Percentiles rank a stretch among this genome's conserved stretches.
phyloP scores from a whole-genome alignment of 2,113 vertebrate species.

The Corvus moneduloides region DNA sequence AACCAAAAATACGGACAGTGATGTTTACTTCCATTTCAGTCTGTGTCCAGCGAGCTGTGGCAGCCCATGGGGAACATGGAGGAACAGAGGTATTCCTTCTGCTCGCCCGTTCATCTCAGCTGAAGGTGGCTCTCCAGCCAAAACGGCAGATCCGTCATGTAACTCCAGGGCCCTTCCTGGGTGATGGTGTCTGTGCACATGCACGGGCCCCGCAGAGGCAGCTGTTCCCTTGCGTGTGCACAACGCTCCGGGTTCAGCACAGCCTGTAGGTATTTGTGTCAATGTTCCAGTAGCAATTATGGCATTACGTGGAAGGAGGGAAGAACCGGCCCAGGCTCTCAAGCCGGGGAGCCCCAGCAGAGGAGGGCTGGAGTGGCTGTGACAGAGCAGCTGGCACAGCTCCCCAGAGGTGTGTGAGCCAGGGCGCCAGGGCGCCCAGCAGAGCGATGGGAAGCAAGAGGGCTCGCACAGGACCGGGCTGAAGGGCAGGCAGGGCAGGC shows the following conservation, averaged over 20 bases:
- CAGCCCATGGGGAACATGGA: not conserved
- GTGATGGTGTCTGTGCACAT: not conserved
- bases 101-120: not conserved
- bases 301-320: not conserved
- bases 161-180: not conserved
- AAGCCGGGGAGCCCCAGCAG: not conserved
- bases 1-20: not conserved
- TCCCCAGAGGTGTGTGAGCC: not conserved
- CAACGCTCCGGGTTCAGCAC: accelerated
- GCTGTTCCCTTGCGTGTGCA: accelerated
- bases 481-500: accelerated
- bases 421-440: too few species aligned
- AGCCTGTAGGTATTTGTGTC: not conserved
- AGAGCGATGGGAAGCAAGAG: too few species aligned
- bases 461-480: not conserved
- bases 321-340: not conserved
- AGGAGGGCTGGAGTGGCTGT: not conserved
- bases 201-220: not conserved
- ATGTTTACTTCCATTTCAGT: not conserved
- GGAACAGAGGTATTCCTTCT: not conserved
- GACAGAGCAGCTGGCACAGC: not conserved
- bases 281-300: accelerated
- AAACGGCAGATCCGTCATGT: accelerated
- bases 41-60: not conserved
- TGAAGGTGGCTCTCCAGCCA: not conserved